Evolutionary conservation across 2,888 invertebrate genomes (phyloP).

Genomic region (Hypsopygia costalis): DNA sequence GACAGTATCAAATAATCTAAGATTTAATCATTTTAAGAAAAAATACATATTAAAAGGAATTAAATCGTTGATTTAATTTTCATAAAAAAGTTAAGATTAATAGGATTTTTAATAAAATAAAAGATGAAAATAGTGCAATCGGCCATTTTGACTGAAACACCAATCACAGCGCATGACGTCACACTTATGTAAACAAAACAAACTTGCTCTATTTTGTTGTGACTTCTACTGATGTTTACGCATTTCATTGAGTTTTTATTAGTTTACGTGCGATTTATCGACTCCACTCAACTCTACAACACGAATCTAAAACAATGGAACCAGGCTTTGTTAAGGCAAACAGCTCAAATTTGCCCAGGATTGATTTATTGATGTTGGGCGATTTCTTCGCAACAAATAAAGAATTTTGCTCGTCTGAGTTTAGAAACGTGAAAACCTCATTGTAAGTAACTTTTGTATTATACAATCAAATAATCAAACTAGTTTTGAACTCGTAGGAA

Average conservation of each 20-base stretch:
- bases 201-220: background rate
- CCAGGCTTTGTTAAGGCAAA: constrained; percentile 1
- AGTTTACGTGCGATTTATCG: background rate
- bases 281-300: background rate
- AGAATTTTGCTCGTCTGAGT: constrained; percentile 11
- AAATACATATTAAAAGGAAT: background rate
- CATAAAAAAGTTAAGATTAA: no score
- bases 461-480: constrained; percentile 4
- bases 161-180: constrained; percentile 8
- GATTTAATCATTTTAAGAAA: background rate
- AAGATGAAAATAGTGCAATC: constrained; percentile 5
- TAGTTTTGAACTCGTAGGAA: background rate
- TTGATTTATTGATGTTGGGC: constrained; percentile 10
- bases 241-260: background rate
- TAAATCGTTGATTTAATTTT: no score
- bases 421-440: constrained; percentile 10
- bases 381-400: constrained; percentile 10
- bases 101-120: background rate
- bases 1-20: constrained; percentile 3
- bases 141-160: background rate
- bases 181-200: background rate
- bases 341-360: constrained; percentile 10
- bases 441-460: constrained; percentile 10
- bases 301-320: background rate
- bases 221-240: background rate